Evolutionary conservation across 2,888 invertebrate genomes (phyloP).

Genomic region (Dione vanillae): DNA sequence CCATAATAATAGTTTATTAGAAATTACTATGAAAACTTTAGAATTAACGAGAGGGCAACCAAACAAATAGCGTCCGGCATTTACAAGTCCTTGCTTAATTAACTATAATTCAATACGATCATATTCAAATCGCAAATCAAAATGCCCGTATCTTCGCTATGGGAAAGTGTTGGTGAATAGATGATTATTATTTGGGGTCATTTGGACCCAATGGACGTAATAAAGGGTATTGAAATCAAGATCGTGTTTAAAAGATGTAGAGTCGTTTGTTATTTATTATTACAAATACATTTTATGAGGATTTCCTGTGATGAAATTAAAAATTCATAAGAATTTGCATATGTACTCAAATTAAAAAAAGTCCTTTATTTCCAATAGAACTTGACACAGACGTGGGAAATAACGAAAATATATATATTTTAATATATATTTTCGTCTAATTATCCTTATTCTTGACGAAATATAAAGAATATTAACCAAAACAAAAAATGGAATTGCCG

Average conservation of each 20-base stretch:
- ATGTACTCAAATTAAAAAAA: too few relatives aligned
- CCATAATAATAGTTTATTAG: not conserved
- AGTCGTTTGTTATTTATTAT: constrained; percentile 48
- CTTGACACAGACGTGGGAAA: constrained; percentile 1
- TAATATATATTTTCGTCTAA: too few relatives aligned
- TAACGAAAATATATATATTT: not conserved
- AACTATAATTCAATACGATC: constrained; percentile 73
- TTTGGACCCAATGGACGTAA: constrained; percentile 68
- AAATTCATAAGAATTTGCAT: too few relatives aligned
- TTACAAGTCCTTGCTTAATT: constrained; percentile 69
- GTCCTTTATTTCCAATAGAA: too few relatives aligned
- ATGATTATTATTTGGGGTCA: constrained; percentile 81
- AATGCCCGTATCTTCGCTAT: constrained; percentile 80
- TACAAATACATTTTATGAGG: not conserved
- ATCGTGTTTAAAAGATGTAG: constrained; percentile 50
- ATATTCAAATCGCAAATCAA: constrained; percentile 80
- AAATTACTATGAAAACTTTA: constrained; percentile 23
- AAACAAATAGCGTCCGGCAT: constrained; percentile 59
- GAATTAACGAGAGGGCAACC: constrained; percentile 55
- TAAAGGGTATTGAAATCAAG: constrained; percentile 62
- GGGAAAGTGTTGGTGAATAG: constrained; percentile 79
- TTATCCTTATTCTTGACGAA: too few relatives aligned
- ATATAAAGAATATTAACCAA: too few relatives aligned
- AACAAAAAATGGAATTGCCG: too few relatives aligned
- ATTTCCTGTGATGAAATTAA: not conserved